Conservation (phyloP, 2,113 vertebrate genomes). For the Etia nguti region DNA sequence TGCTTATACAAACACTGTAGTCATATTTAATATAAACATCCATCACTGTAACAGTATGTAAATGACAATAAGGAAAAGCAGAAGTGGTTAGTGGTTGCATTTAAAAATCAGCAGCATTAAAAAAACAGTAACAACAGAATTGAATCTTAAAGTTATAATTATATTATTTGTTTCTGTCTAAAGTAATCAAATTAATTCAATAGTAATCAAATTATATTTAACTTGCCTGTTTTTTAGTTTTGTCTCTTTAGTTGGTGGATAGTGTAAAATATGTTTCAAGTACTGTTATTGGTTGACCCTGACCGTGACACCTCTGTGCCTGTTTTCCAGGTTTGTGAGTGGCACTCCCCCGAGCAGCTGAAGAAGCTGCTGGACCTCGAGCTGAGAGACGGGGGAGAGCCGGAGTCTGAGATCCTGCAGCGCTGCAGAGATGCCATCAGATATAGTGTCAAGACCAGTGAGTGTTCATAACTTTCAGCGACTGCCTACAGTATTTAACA, state of each 20-base stretch:
- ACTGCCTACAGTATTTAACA: not conserved
- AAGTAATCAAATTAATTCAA: not conserved
- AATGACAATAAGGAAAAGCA: not conserved
- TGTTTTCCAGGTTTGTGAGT: conserved; percentile 80
- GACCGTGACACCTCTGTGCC: not conserved
- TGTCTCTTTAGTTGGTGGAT: not conserved
- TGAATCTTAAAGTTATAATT: not conserved
- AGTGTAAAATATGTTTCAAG: not conserved
- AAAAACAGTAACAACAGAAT: not conserved
- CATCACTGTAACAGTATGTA: not conserved
- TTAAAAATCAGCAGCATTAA: not conserved
- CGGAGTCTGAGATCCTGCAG: conserved; percentile 72
- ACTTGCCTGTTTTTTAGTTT: not conserved
- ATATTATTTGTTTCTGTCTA: not conserved
- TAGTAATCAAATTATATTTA: not conserved
- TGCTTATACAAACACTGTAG: not conserved
- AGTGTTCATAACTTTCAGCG: not conserved
- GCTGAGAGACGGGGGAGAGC: conserved; percentile 74
- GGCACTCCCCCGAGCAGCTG: conserved; percentile 75
- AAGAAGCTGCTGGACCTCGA: conserved; percentile 80
- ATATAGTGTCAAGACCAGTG: conserved; percentile 86
- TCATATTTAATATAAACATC: not conserved
- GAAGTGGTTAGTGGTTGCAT: not conserved
- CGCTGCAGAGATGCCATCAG: conserved; percentile 79
- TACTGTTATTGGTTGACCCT: not conserved